phyloP scores from a whole-genome alignment of 2,888 invertebrate genomes.

The Aleiodes testaceus region DNA sequence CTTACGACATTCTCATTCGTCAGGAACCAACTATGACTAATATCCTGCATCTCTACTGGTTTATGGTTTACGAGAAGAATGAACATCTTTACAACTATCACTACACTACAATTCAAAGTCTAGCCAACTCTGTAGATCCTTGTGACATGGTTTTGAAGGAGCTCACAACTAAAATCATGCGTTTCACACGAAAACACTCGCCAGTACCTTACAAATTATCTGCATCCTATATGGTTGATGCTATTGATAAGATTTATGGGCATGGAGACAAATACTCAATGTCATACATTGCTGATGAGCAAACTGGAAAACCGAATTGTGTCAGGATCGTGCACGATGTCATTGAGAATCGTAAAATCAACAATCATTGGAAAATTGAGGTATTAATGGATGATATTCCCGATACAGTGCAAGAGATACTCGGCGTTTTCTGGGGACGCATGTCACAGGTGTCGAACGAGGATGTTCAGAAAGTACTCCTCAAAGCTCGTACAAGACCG shows the following conservation, averaged over 20 bases:
- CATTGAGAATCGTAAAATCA: slow-evolving; percentile 54
- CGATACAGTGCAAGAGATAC: background rate
- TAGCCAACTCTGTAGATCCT: slow-evolving; percentile 71
- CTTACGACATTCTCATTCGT: slow-evolving; percentile 71
- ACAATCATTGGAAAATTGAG: slow-evolving; percentile 28
- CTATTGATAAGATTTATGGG: slow-evolving; percentile 70
- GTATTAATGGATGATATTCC: slow-evolving; percentile 40
- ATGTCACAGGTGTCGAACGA: too few species aligned
- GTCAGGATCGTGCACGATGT: slow-evolving; percentile 59
- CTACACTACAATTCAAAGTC: slow-evolving; percentile 71
- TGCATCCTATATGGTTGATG: slow-evolving; percentile 69
- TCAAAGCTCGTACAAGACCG: too few species aligned
- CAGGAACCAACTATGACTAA: slow-evolving; percentile 65
- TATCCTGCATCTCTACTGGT: slow-evolving; percentile 72
- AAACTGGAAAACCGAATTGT: slow-evolving; percentile 65
- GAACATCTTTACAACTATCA: slow-evolving; percentile 74
- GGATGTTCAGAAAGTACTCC: too few species aligned
- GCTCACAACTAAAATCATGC: slow-evolving; percentile 66
- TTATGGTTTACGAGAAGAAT: slow-evolving; percentile 72
- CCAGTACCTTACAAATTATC: slow-evolving; percentile 60
- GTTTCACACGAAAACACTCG: slow-evolving; percentile 63
- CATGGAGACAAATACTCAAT: slow-evolving; percentile 68
- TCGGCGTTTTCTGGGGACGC: background rate
- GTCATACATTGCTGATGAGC: slow-evolving; percentile 62
- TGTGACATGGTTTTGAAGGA: slow-evolving; percentile 66